phyloP scores from a whole-genome alignment of 2,888 invertebrate genomes.

The Onthophagus sagittarius region DNA sequence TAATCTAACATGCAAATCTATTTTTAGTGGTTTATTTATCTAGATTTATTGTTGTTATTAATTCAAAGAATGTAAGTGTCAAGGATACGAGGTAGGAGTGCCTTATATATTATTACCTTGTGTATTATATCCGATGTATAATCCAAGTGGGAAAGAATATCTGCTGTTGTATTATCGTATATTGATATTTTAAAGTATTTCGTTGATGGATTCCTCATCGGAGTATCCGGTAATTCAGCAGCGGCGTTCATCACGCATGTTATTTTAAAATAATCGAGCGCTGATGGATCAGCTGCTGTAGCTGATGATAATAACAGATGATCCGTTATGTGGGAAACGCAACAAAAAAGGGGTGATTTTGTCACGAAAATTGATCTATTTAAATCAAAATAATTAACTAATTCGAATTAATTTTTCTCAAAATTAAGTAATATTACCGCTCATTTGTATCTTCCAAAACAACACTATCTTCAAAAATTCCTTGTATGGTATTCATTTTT shows the following conservation, averaged over 20 bases:
- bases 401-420: constrained; percentile 4
- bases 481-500: constrained; percentile 33
- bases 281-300: constrained; percentile 65
- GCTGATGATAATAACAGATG: constrained; percentile 78
- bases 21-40: neutral
- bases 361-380: constrained; percentile 15
- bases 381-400: neutral
- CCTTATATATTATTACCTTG: constrained; percentile 48
- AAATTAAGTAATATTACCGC: constrained; percentile 29
- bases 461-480: constrained; percentile 37
- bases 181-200: constrained; percentile 67
- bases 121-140: constrained; percentile 72
- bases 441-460: constrained; percentile 30
- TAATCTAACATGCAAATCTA: neutral
- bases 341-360: constrained; percentile 16
- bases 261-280: constrained; percentile 64
- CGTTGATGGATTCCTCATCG: constrained; percentile 51
- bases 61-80: neutral
- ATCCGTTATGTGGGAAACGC: constrained; percentile 67
- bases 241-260: constrained; percentile 80
- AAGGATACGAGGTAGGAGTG: neutral
- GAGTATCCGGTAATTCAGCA: constrained; percentile 72
- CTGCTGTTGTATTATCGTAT: constrained; percentile 69
- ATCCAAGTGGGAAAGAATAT: constrained; percentile 73
- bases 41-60: neutral